phyloP scores from a whole-genome alignment of 2,888 invertebrate genomes.

The Aricia artaxerxes region DNA sequence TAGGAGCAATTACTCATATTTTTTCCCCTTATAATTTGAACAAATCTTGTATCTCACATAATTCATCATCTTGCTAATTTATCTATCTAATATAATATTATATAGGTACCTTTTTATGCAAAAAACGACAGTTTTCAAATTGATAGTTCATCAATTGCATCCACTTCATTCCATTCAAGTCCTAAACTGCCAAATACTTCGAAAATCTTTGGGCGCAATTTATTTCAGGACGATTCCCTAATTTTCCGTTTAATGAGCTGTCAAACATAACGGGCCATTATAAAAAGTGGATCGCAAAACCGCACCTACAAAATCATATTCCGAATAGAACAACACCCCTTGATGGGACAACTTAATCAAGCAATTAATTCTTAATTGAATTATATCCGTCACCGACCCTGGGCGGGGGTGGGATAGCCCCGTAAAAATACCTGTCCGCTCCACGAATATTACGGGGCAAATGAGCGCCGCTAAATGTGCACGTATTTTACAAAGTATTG shows the following conservation, averaged over 20 bases:
- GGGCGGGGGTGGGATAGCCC: conserved; percentile 45
- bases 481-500: conserved; percentile 6
- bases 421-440: conserved; percentile 44
- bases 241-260: not conserved
- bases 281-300: conserved; percentile 61
- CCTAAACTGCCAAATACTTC: not conserved
- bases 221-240: not conserved
- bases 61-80: too few species aligned
- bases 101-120: too few species aligned
- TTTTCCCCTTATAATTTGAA: too few species aligned
- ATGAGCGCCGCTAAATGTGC: conserved; percentile 6
- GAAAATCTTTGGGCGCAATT: not conserved
- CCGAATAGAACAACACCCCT: conserved; percentile 65
- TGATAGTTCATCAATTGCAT: too few species aligned
- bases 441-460: conserved; percentile 35
- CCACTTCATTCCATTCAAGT: too few species aligned
- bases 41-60: too few species aligned
- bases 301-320: conserved; percentile 73
- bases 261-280: conserved; percentile 46
- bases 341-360: conserved; percentile 71
- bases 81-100: too few species aligned
- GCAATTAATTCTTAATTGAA: conserved; percentile 77
- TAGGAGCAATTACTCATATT: too few species aligned
- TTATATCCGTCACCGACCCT: conserved; percentile 70
- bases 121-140: too few species aligned